Conservation (phyloP, 2,113 vertebrate species). For the Trichomycterus rosablanca region DNA sequence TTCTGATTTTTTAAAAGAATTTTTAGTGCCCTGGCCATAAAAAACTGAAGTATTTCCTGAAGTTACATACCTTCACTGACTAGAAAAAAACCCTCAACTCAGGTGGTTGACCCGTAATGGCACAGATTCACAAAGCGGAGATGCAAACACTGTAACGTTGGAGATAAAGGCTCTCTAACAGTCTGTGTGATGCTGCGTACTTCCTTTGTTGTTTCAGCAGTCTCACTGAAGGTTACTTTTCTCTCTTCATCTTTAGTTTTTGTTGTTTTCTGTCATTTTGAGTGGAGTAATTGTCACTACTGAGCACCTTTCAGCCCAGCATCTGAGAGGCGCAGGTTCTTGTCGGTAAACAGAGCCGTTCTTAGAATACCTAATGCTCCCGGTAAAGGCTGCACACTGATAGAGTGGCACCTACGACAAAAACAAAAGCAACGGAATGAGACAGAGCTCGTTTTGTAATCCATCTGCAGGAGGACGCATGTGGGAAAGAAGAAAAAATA, state of each 20-base stretch:
- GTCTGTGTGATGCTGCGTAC: no score
- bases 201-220: not conserved
- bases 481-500: not conserved
- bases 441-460: conserved; percentile 45
- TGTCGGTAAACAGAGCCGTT: conserved; percentile 54
- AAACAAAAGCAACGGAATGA: conserved; percentile 44
- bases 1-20: no score
- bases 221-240: conserved; percentile 51
- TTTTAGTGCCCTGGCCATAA: no score
- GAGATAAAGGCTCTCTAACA: no score
- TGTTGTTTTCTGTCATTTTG: conserved; percentile 61
- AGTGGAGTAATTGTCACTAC: conserved; percentile 62
- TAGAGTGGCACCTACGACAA: conserved; percentile 48
- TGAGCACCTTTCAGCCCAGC: conserved; percentile 58
- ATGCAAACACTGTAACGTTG: no score
- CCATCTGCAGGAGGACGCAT: conserved; percentile 33
- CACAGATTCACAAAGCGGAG: no score
- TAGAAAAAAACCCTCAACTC: no score
- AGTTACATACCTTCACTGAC: no score
- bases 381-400: conserved; percentile 43
- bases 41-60: no score
- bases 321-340: conserved; percentile 48
- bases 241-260: conserved; percentile 50
- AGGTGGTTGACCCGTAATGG: no score
- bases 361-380: conserved; percentile 60